Base-by-base conservation (phyloP, 2,113 vertebrate genomes). In the Edolisoma coerulescens region DNA sequence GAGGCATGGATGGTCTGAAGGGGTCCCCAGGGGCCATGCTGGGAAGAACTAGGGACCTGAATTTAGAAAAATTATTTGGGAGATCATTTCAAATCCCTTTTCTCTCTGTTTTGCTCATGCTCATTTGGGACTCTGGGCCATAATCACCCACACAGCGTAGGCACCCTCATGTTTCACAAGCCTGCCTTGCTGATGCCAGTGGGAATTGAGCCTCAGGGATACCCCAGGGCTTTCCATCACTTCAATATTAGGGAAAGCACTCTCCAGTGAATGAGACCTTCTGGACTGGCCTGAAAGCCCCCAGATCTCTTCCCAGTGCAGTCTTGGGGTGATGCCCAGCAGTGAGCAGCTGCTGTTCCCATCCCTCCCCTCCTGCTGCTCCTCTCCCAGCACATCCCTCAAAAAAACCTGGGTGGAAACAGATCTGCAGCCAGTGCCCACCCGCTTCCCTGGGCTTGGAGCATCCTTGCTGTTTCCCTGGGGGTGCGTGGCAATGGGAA, bases 401-500 rank as follows among this genome's bases (percentile, higher is more conserved):
- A 50, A 82, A 81, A 50, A 65, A 39, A 37, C 6, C 16, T 7
- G 26, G 10, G 13, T 42, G 28, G 17, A 57, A 86, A 30, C 10
- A 33, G 47, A 83, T 28, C 39, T 13, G 45, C 45, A 45, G 50
- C 23, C 3, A 1, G n/a, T 2, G 5, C 60, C 14, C 24, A 14
- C 22, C 22, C 0, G 2, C 54, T 60, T 13, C 60, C 42, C 33
- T 0, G 33, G 10, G 35, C 52, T 79, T n/a, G 32, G 33, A 63
- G 26, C 60, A 45, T 59, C 67, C 59, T 50, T 11, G 39, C 12
- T 11, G 1, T 47, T 47, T 78, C 47, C 61, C 73, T 17, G 56
- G 64, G 2, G 52, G 30, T 1, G 5, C 2, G 3, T 59, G 26
- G 65, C 1, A 0, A 4, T 10, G 71, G 89, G 33, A 71, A 59